Percentiles rank a stretch among this genome's conserved stretches.
These are phyloP conservation scores for Melipona quadrifasciata DNA, from an alignment of 1,140 invertebrate genomes.

Conservation along the genomic window DNA sequence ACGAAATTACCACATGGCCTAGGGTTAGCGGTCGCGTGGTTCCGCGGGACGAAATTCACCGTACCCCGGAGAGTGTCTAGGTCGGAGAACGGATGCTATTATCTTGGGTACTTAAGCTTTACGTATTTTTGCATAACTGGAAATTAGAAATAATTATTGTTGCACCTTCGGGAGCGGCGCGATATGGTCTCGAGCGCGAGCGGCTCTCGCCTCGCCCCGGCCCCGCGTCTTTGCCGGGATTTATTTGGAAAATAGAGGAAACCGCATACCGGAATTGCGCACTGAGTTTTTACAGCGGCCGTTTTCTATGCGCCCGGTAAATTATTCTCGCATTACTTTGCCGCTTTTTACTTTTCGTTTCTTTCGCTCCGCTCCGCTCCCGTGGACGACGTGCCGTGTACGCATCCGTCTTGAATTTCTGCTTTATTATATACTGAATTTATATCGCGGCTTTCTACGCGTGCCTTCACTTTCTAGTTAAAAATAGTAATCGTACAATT, in stretches of 20 bases:
- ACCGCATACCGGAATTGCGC: conserved; percentile 18
- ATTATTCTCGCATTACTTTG: conserved; percentile 2
- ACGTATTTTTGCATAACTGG: conserved; percentile 74
- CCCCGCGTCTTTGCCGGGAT: conserved; percentile 24
- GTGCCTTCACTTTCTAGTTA: background rate
- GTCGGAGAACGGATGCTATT: conserved; percentile 64
- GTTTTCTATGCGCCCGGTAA: background rate
- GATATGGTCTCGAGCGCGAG: conserved; percentile 1
- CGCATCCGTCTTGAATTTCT: background rate
- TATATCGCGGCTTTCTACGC: background rate
- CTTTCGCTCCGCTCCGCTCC: background rate
- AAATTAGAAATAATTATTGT: conserved; percentile 76
- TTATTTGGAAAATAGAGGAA: conserved; percentile 42
- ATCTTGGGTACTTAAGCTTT: conserved; percentile 70
- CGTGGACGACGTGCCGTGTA: background rate
- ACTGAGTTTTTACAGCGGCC: conserved; percentile 6
- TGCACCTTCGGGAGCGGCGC: conserved; percentile 65
- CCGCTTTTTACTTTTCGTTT: background rate
- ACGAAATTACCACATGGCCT: conserved; percentile 47
- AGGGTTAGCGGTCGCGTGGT: conserved; percentile 40
- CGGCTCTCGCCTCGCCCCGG: background rate
- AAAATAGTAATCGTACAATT: background rate
- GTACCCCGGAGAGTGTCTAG: conserved; percentile 60
- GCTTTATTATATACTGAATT: background rate
- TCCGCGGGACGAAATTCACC: conserved; percentile 63